phyloP scores from a whole-genome alignment of 2,113 vertebrate genomes.

The Glareola pratincola region DNA sequence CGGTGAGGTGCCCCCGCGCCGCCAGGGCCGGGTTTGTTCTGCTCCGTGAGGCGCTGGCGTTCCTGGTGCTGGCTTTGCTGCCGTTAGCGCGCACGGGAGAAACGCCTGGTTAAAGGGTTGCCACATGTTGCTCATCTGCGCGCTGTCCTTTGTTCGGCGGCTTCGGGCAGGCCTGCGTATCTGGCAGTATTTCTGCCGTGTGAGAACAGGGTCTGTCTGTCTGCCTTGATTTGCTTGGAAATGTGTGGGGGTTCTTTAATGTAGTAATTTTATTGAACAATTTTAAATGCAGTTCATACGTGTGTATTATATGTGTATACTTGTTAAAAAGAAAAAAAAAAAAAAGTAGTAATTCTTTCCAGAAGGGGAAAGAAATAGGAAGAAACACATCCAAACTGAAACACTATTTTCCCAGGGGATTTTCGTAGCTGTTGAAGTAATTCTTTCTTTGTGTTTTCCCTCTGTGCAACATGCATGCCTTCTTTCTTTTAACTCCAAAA shows the following conservation, averaged over 20 bases:
- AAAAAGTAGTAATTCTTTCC: conserved; percentile 40
- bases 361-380: conserved; percentile 57
- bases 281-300: conserved; percentile 62
- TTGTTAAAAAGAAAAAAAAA: conserved; percentile 30
- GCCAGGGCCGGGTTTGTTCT: conserved; percentile 27
- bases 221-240: conserved; percentile 3
- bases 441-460: conserved; percentile 63
- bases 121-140: conserved; percentile 61
- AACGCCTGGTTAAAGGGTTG: conserved; percentile 36
- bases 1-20: not conserved
- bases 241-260: conserved; percentile 60
- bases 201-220: conserved; percentile 2
- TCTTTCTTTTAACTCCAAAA: conserved; percentile 39
- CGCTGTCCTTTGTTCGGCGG: conserved; percentile 28
- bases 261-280: conserved; percentile 58
- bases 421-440: conserved; percentile 62
- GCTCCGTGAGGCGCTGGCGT: not conserved
- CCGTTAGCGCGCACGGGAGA: not conserved
- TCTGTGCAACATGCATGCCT: conserved; percentile 27
- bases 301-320: conserved; percentile 53
- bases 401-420: conserved; percentile 45
- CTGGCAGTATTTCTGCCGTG: conserved; percentile 27
- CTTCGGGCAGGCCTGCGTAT: not conserved
- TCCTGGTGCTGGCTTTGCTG: not conserved
- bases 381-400: conserved; percentile 37